These are phyloP conservation scores for Drosophila flavopinicola DNA, from an alignment of 2,888 invertebrate species.

Conservation along the genomic window DNA sequence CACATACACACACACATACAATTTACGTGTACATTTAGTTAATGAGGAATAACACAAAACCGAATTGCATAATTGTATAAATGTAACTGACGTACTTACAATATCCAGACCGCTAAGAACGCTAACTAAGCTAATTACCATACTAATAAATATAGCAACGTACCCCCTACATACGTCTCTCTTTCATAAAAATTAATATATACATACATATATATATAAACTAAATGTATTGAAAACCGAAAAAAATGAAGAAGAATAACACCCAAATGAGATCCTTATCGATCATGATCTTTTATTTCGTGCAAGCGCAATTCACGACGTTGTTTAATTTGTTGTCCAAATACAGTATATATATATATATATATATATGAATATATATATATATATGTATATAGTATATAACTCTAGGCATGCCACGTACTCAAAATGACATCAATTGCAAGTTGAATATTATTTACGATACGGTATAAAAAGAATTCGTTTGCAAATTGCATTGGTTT, in stretches of 20 bases:
- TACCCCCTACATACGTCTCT: slow-evolving; percentile 75
- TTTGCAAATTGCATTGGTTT: slow-evolving; percentile 54
- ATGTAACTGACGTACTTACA: slow-evolving; percentile 55
- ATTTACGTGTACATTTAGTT: slow-evolving; percentile 13
- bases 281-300: slow-evolving; percentile 38
- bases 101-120: slow-evolving; percentile 39
- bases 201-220: slow-evolving; percentile 15
- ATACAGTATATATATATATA: slow-evolving; percentile 20
- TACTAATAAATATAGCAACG: slow-evolving; percentile 63
- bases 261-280: slow-evolving; percentile 6
- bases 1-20: background rate
- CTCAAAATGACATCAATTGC: slow-evolving; percentile 68
- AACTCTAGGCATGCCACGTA: slow-evolving; percentile 62
- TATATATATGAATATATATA: slow-evolving; percentile 4
- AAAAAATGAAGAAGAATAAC: slow-evolving; percentile 1
- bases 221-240: slow-evolving; percentile 24
- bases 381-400: slow-evolving; percentile 5
- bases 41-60: slow-evolving; percentile 10
- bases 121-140: slow-evolving; percentile 45
- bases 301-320: slow-evolving; percentile 11
- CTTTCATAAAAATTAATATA: slow-evolving; percentile 39
- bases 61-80: slow-evolving; percentile 62
- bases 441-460: slow-evolving; percentile 45
- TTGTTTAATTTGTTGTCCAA: slow-evolving; percentile 48
- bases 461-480: slow-evolving; percentile 25